These are phyloP conservation scores for Ispidina picta DNA, from an alignment of 2,797 vertebrate genomes.

Conservation along the genomic window DNA sequence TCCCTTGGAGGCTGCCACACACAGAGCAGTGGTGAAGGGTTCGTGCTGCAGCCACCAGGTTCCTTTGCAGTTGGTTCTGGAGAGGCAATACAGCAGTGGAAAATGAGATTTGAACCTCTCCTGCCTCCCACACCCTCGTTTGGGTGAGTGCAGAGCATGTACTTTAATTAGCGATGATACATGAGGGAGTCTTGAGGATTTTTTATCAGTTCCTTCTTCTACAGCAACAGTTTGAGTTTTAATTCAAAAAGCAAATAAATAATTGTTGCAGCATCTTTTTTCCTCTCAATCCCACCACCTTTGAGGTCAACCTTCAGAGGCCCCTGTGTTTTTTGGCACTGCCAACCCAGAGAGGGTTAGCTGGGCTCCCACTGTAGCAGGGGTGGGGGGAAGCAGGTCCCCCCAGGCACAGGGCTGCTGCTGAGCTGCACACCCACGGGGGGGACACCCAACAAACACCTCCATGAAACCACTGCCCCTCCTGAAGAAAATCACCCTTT, in stretches of 20 bases:
- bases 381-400: neutral
- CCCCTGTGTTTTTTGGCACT: neutral
- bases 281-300: neutral
- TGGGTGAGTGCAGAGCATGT: conserved; percentile 13
- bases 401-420: neutral
- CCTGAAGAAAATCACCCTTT: neutral
- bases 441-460: accelerated
- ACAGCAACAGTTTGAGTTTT: neutral
- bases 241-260: neutral
- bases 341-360: neutral
- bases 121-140: conserved; percentile 17
- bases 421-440: accelerated
- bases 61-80: neutral
- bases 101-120: conserved; percentile 19
- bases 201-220: neutral
- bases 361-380: neutral
- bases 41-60: neutral
- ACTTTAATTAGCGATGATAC: conserved; percentile 60
- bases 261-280: accelerated
- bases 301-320: neutral
- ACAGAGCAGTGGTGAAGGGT: neutral
- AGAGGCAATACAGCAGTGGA: neutral
- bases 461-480: neutral
- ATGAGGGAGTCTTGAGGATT: neutral
- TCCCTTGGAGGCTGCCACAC: neutral